phyloP scores from a whole-genome alignment of 2,113 vertebrate genomes.

The Corydoras sp. region DNA sequence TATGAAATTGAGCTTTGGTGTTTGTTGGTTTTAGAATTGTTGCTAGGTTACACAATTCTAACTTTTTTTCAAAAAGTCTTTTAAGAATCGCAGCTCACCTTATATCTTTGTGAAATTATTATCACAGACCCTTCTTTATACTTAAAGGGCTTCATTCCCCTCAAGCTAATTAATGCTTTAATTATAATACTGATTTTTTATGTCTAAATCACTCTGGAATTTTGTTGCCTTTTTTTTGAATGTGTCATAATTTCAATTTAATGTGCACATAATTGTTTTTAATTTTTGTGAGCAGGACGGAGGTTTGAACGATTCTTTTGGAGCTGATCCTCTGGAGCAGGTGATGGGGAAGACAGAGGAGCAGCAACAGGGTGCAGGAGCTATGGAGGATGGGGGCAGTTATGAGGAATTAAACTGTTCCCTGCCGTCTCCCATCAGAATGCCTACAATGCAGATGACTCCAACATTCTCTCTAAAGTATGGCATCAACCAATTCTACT shows the following conservation, averaged over 20 bases:
- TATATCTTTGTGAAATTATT: too few species aligned
- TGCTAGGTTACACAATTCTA: too few species aligned
- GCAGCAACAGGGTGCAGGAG: background rate
- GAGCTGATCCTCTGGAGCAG: slow-evolving; percentile 27
- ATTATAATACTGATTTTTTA: background rate
- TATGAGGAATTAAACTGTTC: slow-evolving; percentile 27
- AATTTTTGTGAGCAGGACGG: slow-evolving; percentile 40
- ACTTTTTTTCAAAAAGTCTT: too few species aligned
- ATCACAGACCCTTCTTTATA: too few species aligned
- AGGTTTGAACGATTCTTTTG: slow-evolving; percentile 15
- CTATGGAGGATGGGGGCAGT: slow-evolving; percentile 12
- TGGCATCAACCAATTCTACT: background rate
- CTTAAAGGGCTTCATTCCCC: too few species aligned
- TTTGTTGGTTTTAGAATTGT: too few species aligned
- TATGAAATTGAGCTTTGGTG: too few species aligned
- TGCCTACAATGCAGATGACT: slow-evolving; percentile 38
- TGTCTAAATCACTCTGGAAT: background rate
- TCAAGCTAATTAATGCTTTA: too few species aligned
- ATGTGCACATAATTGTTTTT: background rate
- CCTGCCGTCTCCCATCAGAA: slow-evolving; percentile 37
- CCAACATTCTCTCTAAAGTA: slow-evolving; percentile 60
- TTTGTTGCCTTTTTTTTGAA: background rate
- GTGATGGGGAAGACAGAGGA: slow-evolving; percentile 34
- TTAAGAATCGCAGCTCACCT: too few species aligned
- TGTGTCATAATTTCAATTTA: background rate